A percentile compares a stretch with the other conserved stretches of the same genome.
Conservation (phyloP, 1,140 invertebrate genomes). For the Chionoecetes opilio region DNA sequence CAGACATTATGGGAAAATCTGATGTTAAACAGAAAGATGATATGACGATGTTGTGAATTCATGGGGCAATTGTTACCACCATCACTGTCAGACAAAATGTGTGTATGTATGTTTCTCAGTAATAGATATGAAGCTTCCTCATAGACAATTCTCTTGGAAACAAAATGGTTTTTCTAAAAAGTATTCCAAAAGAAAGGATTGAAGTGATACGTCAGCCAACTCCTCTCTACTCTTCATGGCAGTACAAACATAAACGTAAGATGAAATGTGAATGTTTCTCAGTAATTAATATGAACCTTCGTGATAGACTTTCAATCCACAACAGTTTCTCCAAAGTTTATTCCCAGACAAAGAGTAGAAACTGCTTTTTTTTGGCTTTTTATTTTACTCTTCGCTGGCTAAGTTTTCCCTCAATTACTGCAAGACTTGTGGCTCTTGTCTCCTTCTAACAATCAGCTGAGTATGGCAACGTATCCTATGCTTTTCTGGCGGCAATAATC, state of each 20-base stretch:
- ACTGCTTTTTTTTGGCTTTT: not conserved
- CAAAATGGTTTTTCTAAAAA: too few relatives aligned
- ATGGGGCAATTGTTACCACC: not conserved
- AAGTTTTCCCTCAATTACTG: not conserved
- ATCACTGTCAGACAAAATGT: not conserved
- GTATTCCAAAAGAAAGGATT: too few relatives aligned
- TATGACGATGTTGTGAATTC: too few relatives aligned
- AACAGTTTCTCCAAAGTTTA: not conserved
- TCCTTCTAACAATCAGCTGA: not conserved
- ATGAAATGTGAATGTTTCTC: not conserved
- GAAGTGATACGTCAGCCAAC: too few relatives aligned
- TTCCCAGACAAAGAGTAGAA: not conserved
- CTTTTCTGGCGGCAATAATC: not conserved
- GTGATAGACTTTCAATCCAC: not conserved
- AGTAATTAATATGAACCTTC: not conserved
- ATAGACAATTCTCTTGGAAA: too few relatives aligned
- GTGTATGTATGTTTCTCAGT: not conserved
- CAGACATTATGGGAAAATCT: too few relatives aligned
- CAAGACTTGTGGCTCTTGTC: not conserved
- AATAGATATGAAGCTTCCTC: too few relatives aligned
- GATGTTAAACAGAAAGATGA: too few relatives aligned
- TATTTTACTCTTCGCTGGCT: not conserved
- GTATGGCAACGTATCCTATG: not conserved
- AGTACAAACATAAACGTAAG: conserved; percentile 48
- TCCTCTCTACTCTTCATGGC: too few relatives aligned